These are phyloP conservation scores for Macaca mulatta DNA, from an alignment of 2,113 vertebrate species.

Conservation along the genomic window DNA sequence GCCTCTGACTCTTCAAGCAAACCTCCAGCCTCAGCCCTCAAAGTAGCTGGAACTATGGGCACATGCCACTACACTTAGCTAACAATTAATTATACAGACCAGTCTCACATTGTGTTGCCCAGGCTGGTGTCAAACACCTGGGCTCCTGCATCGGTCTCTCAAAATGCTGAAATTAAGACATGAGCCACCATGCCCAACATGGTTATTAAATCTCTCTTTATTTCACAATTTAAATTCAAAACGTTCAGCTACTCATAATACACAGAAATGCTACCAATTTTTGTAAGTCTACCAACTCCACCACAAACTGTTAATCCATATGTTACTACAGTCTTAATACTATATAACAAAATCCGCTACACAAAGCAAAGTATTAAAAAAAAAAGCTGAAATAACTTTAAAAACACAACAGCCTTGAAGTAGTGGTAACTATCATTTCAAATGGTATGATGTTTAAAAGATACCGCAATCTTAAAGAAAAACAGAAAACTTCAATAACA, in stretches of 20 bases:
- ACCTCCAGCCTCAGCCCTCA: too few species aligned
- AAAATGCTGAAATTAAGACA: background rate
- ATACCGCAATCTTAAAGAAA: background rate
- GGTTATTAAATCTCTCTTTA: background rate
- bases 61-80: too few species aligned
- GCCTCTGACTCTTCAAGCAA: too few species aligned
- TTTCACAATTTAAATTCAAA: background rate
- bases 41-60: too few species aligned
- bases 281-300: background rate
- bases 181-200: too few species aligned
- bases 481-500: background rate
- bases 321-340: background rate
- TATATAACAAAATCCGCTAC: background rate
- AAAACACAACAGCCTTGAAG: background rate
- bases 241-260: background rate
- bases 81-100: too few species aligned
- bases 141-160: too few species aligned
- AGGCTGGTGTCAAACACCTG: too few species aligned
- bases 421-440: background rate
- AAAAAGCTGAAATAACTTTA: background rate
- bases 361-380: background rate
- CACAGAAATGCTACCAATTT: background rate
- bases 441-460: background rate
- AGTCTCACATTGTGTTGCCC: too few species aligned
- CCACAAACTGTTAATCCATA: background rate